Percentiles rank a stretch among this genome's conserved stretches.
These are phyloP conservation scores for Clarias batrachus DNA, from an alignment of 2,113 vertebrate genomes.

Conservation along the genomic window DNA sequence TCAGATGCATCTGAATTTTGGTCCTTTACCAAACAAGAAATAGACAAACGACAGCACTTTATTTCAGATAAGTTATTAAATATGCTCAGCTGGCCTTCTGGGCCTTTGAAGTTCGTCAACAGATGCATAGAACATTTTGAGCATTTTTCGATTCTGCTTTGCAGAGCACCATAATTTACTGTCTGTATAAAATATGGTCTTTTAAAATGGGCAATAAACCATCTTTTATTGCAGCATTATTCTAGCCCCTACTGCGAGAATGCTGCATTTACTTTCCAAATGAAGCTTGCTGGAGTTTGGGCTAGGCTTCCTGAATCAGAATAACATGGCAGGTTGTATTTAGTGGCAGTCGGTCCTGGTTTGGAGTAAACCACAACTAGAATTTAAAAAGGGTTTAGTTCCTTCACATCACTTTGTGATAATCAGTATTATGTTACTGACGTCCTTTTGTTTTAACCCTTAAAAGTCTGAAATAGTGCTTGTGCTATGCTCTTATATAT, in stretches of 20 bases:
- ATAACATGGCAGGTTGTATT: conserved; percentile 23
- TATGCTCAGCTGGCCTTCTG: conserved; percentile 30
- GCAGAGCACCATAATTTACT: conserved; percentile 48
- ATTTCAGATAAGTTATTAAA: conserved; percentile 36
- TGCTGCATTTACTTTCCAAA: conserved; percentile 53
- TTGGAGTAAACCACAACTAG: background rate
- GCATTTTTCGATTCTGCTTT: conserved; percentile 48
- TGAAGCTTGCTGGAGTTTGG: conserved; percentile 41
- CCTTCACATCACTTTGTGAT: background rate
- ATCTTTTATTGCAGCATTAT: conserved; percentile 58
- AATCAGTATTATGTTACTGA: background rate
- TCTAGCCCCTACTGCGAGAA: conserved; percentile 49
- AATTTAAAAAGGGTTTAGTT: background rate
- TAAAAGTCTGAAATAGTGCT: background rate
- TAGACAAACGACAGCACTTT: conserved; percentile 11
- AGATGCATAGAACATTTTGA: conserved; percentile 47
- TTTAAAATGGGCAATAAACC: conserved; percentile 59
- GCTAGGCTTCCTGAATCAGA: conserved; percentile 45
- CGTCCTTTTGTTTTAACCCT: background rate
- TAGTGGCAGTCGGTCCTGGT: background rate
- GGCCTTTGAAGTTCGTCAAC: conserved; percentile 49
- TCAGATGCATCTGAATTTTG: conserved; percentile 27
- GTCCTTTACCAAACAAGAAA: conserved; percentile 11
- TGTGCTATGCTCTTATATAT: background rate
- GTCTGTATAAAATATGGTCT: conserved; percentile 53